Percentiles rank a stretch among this genome's conserved stretches.
These are phyloP conservation scores for Valencia hispanica DNA, from an alignment of 2,797 vertebrate species.

Conservation along the genomic window DNA sequence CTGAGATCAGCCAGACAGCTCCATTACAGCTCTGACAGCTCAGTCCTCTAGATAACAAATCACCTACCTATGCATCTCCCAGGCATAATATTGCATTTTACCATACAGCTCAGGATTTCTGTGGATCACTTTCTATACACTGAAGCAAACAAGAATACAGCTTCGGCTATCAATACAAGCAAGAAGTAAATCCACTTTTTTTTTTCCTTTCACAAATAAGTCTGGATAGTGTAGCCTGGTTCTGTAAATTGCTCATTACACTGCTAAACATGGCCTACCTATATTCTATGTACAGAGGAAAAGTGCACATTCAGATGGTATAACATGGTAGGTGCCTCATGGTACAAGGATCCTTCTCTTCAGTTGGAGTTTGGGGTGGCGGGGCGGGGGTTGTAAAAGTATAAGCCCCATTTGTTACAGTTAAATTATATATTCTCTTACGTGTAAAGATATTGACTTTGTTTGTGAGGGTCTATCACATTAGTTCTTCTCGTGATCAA, in stretches of 20 bases:
- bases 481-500: neutral
- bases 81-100: neutral
- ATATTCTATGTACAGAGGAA: neutral
- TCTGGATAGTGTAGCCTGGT: neutral
- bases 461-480: neutral
- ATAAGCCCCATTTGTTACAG: neutral
- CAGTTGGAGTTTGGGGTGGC: neutral
- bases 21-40: slow-evolving; percentile 55
- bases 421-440: neutral
- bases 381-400: neutral
- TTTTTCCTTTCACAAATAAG: neutral
- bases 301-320: neutral
- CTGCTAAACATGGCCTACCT: neutral
- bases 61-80: slow-evolving; percentile 21
- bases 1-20: slow-evolving; percentile 47
- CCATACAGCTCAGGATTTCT: neutral
- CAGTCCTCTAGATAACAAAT: slow-evolving; percentile 58
- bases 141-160: slow-evolving; percentile 5
- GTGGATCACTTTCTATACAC: neutral
- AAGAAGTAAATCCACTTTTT: neutral
- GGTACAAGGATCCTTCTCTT: neutral
- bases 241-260: neutral
- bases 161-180: neutral
- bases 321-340: neutral
- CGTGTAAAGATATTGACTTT: neutral